Conservation (phyloP, 2,888 invertebrate genomes). For the Phyto melanocephala region DNA sequence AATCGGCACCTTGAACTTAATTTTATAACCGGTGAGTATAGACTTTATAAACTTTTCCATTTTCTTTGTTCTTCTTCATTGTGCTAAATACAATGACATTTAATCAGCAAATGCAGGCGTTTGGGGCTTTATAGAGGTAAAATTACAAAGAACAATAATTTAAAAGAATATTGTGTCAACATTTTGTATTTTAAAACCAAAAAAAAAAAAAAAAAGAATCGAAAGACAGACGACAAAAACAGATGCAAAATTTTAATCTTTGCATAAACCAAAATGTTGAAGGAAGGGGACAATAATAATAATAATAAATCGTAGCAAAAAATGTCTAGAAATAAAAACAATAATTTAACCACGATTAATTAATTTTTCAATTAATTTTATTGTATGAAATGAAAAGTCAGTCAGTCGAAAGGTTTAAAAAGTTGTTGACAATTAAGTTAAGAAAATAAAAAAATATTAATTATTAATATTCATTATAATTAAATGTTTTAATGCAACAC, state of each 20-base stretch:
- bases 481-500: not conserved
- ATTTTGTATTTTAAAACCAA: not conserved
- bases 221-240: not conserved
- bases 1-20: slow-evolving; percentile 40
- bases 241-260: slow-evolving; percentile 21
- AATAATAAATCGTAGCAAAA: not conserved
- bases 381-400: not conserved
- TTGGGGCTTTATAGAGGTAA: not conserved
- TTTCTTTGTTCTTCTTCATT: not conserved
- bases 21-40: slow-evolving; percentile 16
- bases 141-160: not conserved
- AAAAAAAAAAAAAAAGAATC: not conserved
- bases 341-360: slow-evolving; percentile 44
- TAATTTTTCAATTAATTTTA: slow-evolving; percentile 49
- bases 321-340: slow-evolving; percentile 14
- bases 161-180: not conserved
- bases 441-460: not conserved
- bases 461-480: not conserved
- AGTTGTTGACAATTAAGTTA: not conserved
- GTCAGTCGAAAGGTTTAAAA: not conserved
- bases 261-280: not conserved
- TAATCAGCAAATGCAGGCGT: slow-evolving; percentile 3
- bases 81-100: slow-evolving; percentile 5
- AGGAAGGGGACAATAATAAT: not conserved
- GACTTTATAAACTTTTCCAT: not conserved